phyloP scores from a whole-genome alignment of 2,888 invertebrate genomes.

The Auanema freiburgensis region DNA sequence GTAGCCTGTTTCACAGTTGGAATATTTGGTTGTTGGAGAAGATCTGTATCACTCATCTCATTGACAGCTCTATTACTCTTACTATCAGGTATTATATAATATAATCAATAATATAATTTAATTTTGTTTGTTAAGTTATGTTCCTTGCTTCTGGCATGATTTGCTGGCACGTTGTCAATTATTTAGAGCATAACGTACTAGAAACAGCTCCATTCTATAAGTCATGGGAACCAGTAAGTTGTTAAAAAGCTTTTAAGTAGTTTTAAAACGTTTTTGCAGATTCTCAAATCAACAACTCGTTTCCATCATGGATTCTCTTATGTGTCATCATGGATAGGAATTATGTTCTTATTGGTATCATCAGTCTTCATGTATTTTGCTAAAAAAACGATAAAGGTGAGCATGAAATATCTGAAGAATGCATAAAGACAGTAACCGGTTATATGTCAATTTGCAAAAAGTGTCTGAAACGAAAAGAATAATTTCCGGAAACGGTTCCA shows the following conservation, averaged over 20 bases:
- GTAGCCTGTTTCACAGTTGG: constrained; percentile 94
- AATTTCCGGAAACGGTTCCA: neutral
- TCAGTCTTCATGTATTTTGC: constrained; percentile 55
- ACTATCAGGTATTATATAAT: constrained; percentile 74
- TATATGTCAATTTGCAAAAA: neutral
- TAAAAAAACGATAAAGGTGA: constrained; percentile 55
- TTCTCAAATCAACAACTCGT: constrained; percentile 52
- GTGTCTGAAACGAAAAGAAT: neutral
- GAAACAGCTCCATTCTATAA: constrained; percentile 89
- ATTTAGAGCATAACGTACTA: constrained; percentile 89
- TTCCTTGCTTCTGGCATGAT: constrained; percentile 92
- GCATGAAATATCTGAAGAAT: constrained; percentile 11
- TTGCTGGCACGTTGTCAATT: constrained; percentile 74
- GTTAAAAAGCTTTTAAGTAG: neutral
- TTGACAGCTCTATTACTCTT: constrained; percentile 88
- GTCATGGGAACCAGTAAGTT: constrained; percentile 74
- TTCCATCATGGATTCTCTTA: constrained; percentile 88
- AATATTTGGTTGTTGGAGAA: constrained; percentile 92
- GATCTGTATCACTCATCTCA: constrained; percentile 88
- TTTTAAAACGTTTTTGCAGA: constrained; percentile 31
- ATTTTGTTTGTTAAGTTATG: constrained; percentile 68
- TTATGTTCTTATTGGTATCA: constrained; percentile 80
- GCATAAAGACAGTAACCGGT: neutral
- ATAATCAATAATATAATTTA: neutral
- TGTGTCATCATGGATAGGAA: constrained; percentile 94